phyloP scores from a whole-genome alignment of 2,797 vertebrate genomes.

The Linurgus olivaceus region DNA sequence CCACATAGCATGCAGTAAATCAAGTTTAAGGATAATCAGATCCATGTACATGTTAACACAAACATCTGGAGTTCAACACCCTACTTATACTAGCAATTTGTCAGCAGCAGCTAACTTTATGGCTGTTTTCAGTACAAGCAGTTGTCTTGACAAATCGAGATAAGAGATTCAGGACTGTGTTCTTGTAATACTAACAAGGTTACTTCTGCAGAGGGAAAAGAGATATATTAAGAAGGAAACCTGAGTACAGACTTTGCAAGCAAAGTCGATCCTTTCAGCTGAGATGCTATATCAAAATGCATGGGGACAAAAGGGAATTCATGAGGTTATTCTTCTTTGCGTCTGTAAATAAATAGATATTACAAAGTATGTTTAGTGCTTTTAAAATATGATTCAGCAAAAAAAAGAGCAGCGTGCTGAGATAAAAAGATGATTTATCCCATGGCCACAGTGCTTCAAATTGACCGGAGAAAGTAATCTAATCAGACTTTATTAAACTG shows the following conservation, averaged over 20 bases:
- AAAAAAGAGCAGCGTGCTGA: constrained; percentile 60
- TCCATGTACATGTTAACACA: not conserved
- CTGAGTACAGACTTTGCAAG: not conserved
- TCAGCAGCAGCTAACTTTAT: not conserved
- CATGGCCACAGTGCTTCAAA: constrained; percentile 58
- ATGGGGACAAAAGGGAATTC: not conserved
- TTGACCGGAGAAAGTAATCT: constrained; percentile 71
- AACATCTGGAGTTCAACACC: not conserved
- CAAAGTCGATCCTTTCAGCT: not conserved
- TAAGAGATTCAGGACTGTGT: not conserved
- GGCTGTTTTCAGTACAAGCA: not conserved
- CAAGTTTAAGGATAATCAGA: not conserved
- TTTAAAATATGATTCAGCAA: constrained; percentile 54
- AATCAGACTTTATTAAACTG: constrained; percentile 75
- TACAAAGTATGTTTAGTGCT: constrained; percentile 53
- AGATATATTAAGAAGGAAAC: not conserved
- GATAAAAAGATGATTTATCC: constrained; percentile 68
- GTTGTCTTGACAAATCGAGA: not conserved
- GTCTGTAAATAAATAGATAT: constrained; percentile 26
- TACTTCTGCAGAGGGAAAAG: not conserved
- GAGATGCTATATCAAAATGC: not conserved
- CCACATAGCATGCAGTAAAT: not conserved
- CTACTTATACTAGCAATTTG: not conserved
- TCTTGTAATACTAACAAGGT: not conserved
- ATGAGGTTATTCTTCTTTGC: not conserved